phyloP scores from a whole-genome alignment of 2,113 vertebrate genomes.

The Peromyscus leucopus region DNA sequence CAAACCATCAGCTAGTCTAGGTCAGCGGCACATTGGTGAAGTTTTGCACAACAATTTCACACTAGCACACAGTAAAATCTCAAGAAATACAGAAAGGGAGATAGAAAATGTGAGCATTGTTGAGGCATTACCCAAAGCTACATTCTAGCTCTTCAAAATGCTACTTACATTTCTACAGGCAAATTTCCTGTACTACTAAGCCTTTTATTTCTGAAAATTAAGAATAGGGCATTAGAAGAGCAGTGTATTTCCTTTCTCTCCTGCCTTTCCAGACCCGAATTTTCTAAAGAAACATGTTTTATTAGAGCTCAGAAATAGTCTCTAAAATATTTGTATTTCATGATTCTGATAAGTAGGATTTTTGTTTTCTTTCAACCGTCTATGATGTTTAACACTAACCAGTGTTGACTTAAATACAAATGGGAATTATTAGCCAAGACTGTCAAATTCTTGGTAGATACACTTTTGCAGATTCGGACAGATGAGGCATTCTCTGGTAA shows the following conservation, averaged over 20 bases:
- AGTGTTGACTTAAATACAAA: slow-evolving; percentile 61
- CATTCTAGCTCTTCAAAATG: background rate
- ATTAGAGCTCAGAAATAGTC: background rate
- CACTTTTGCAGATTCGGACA: slow-evolving; percentile 54
- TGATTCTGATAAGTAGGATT: background rate
- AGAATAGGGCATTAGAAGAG: background rate
- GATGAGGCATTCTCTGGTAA: slow-evolving; percentile 71
- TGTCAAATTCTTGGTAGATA: slow-evolving; percentile 52
- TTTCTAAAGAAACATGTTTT: background rate
- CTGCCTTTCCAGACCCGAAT: background rate
- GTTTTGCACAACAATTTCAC: background rate
- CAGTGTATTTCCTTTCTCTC: background rate
- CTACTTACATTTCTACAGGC: background rate
- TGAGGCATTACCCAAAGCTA: background rate
- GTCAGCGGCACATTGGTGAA: background rate
- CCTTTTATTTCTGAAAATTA: background rate
- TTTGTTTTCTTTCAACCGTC: slow-evolving; percentile 18
- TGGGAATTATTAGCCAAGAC: slow-evolving; percentile 36
- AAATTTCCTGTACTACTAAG: background rate
- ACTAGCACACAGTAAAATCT: background rate
- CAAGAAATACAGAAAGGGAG: background rate
- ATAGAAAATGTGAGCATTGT: background rate
- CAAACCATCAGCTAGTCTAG: background rate
- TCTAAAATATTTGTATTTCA: slow-evolving; percentile 39
- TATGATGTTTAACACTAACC: slow-evolving; percentile 52